Percentiles rank a stretch among this genome's conserved stretches.
Conservation (phyloP, 2,888 invertebrate genomes). For the Lasioglossum zephyrum region DNA sequence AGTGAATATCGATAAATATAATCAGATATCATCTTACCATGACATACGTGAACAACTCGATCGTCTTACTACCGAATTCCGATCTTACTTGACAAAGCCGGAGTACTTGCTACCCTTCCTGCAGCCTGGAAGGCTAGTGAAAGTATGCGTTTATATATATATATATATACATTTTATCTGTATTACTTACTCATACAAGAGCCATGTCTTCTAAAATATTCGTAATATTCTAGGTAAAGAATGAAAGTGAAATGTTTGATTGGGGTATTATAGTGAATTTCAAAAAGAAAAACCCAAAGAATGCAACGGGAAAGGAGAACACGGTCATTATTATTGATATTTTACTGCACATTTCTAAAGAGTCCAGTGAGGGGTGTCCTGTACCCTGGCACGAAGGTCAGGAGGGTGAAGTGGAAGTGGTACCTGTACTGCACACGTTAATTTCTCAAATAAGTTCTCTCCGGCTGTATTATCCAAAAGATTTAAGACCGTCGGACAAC, state of each 20-base stretch:
- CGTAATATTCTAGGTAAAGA: conserved; percentile 88
- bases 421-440: conserved; percentile 93
- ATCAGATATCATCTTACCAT: conserved; percentile 92
- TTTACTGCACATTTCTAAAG: conserved; percentile 91
- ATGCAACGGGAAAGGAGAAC: conserved; percentile 85
- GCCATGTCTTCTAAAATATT: background rate
- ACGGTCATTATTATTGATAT: conserved; percentile 92
- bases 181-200: conserved; percentile 17
- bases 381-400: conserved; percentile 89
- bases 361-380: conserved; percentile 87
- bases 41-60: conserved; percentile 93
- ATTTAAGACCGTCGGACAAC: conserved; percentile 93
- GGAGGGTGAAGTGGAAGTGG: conserved; percentile 94
- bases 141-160: conserved; percentile 86
- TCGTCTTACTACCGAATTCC: conserved; percentile 90
- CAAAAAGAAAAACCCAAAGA: conserved; percentile 88
- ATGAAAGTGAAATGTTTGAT: conserved; percentile 94
- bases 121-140: conserved; percentile 96
- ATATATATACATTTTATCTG: background rate
- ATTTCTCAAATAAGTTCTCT: conserved; percentile 95
- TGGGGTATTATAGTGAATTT: conserved; percentile 99
- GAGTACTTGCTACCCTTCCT: conserved; percentile 96
- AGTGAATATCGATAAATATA: conserved; percentile 89
- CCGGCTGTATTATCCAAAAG: conserved; percentile 95
- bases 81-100: conserved; percentile 92